phyloP scores from a whole-genome alignment of 2,113 vertebrate genomes.

The Ellobius talpinus region DNA sequence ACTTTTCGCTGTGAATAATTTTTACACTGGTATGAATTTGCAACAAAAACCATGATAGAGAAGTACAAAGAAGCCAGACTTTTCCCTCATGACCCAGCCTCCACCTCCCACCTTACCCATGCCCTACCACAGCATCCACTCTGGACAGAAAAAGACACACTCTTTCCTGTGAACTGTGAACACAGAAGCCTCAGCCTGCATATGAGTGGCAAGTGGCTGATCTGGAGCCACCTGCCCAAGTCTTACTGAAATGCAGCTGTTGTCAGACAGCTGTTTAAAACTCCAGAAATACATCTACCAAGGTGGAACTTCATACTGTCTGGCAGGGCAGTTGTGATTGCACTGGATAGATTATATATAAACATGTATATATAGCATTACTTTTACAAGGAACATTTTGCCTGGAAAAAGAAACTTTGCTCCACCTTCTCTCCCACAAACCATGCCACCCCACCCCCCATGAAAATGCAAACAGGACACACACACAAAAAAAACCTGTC shows the following conservation, averaged over 20 bases:
- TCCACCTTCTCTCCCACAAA: conserved; percentile 76
- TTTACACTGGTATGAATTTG: conserved; percentile 81
- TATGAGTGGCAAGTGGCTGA: conserved; percentile 90
- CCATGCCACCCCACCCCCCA: not conserved
- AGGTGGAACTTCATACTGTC: conserved; percentile 88
- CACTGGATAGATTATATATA: conserved; percentile 81
- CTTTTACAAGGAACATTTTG: conserved; percentile 91
- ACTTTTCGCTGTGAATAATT: conserved; percentile 84
- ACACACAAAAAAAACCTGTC: not conserved
- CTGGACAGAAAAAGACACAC: conserved; percentile 65
- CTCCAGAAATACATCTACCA: conserved; percentile 87
- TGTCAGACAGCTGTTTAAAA: conserved; percentile 94
- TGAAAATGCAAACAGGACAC: conserved; percentile 40
- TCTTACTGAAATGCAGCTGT: conserved; percentile 94
- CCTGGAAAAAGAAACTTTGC: conserved; percentile 76
- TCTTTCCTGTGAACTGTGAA: conserved; percentile 61
- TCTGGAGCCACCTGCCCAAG: conserved; percentile 91
- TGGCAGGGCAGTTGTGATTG: conserved; percentile 86
- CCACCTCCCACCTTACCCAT: conserved; percentile 22
- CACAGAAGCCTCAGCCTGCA: conserved; percentile 79
- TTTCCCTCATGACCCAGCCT: conserved; percentile 56
- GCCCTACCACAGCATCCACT: not conserved
- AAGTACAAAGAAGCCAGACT: conserved; percentile 68
- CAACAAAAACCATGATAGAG: conserved; percentile 65
- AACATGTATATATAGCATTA: conserved; percentile 55